These are phyloP conservation scores for Styela clava DNA, from an alignment of 23 tunicate species.

Conservation along the genomic window DNA sequence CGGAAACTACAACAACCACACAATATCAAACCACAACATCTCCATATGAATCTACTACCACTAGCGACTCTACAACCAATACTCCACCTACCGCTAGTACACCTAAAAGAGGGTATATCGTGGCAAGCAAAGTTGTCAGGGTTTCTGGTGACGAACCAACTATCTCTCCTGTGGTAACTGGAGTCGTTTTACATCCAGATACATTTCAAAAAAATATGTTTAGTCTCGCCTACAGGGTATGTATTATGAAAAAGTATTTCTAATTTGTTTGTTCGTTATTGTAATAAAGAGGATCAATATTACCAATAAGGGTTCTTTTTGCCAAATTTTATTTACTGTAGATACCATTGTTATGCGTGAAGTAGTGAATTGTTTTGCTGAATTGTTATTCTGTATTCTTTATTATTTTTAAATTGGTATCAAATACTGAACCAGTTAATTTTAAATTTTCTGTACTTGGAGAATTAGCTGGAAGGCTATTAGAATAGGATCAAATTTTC, in stretches of 20 bases:
- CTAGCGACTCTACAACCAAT: not conserved
- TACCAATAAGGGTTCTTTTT: too few species aligned
- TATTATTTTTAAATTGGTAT: too few species aligned
- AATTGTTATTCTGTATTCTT: too few species aligned
- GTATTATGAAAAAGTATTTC: not conserved
- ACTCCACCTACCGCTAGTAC: not conserved
- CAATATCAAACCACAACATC: not conserved
- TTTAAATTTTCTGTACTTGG: too few species aligned
- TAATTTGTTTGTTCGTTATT: not conserved
- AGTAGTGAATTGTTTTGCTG: too few species aligned
- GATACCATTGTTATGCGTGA: too few species aligned
- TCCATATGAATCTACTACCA: not conserved
- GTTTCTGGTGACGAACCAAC: conserved; percentile 15
- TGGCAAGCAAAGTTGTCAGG: conserved; percentile 22
- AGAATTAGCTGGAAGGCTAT: too few species aligned
- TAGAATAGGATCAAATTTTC: too few species aligned
- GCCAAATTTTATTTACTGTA: too few species aligned
- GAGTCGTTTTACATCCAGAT: conserved; percentile 35
- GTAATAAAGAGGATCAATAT: too few species aligned
- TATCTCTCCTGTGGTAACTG: conserved; percentile 36
- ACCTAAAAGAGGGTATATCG: conserved; percentile 12
- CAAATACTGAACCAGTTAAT: too few species aligned
- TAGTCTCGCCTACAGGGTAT: conserved; percentile 4
- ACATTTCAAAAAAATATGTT: conserved; percentile 30
- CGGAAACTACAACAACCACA: not conserved